Base-by-base conservation (phyloP, 2,888 invertebrate genomes). In the Lycocerus yunnanus region DNA sequence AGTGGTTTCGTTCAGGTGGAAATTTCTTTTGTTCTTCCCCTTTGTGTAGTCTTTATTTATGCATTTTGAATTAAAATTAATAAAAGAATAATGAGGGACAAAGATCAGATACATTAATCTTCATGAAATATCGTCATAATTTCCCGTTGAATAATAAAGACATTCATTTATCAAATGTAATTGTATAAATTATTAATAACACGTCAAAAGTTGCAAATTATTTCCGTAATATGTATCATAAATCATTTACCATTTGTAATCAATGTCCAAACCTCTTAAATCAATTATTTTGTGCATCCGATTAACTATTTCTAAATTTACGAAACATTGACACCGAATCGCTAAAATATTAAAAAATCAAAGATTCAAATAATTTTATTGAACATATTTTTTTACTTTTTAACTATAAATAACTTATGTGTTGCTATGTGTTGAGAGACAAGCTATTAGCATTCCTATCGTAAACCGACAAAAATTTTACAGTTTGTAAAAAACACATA, bases 101-200 rank as follows among this genome's bases (percentile, higher is more conserved):
- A 79, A 81, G 80, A 81, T 80, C 78, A 72, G 72, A 76, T 69
- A 74, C 84, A 85, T 85, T 83, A 82, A 84, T 85, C 85, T 84
- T 83, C 83, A 82, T 84, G 84, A 84, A 83, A 83, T 83, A 83
- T 82, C 82, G 82, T 82, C 83, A 83, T 84, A 84, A 85, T 85
- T 84, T 84, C 84, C 84, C 84, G 83, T 84, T 82, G 80, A 81
- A 83, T 81, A 84, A 84, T 84, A 84, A 85, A 84, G 84, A 84
- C 84, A 80, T 83, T 80, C 84, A 84, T 85, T 84, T 83, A 84
- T 85, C 85, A 84, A 82, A 80, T 78, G 82, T 81, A 83, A 84
- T 84, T 84, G 82, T 83, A 84, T 84, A 84, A 84, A 84, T 84
- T 84, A 84, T 84, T 84, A 84, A 84, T 85, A 83, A 83, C 84